Evolutionary conservation across 92 coral and sea anemone species (phyloP).

Genomic region (Epizoanthus illoricatus): DNA sequence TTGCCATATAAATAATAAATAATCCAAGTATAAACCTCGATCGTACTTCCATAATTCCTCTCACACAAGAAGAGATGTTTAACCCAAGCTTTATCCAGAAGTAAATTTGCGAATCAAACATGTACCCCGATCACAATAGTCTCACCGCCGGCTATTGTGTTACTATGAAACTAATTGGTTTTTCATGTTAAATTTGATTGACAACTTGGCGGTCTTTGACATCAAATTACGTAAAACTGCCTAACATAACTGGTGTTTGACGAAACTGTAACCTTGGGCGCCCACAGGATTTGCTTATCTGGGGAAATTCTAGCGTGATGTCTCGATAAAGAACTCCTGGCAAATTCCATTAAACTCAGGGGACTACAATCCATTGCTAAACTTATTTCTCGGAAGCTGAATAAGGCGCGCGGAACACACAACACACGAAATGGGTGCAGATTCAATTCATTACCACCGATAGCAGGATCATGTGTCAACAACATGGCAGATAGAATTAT

Average conservation of each 20-base stretch:
- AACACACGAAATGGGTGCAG: neutral
- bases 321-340: neutral
- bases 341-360: neutral
- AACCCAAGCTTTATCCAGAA: slow-evolving; percentile 2
- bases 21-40: slow-evolving; percentile 16
- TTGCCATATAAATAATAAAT: neutral
- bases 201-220: slow-evolving; percentile 28
- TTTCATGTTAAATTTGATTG: slow-evolving; percentile 36
- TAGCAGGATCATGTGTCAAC: slow-evolving; percentile 26
- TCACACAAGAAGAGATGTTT: slow-evolving; percentile 7
- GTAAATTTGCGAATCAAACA: slow-evolving; percentile 35
- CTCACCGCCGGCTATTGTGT: slow-evolving; percentile 57
- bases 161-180: slow-evolving; percentile 69
- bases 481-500: slow-evolving; percentile 9
- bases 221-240: slow-evolving; percentile 24
- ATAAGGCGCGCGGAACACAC: slow-evolving; percentile 11
- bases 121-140: slow-evolving; percentile 13
- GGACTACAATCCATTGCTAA: no score
- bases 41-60: slow-evolving; percentile 11
- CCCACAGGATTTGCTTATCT: slow-evolving; percentile 12
- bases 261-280: slow-evolving; percentile 15
- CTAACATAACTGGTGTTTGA: neutral
- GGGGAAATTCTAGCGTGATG: slow-evolving; percentile 19
- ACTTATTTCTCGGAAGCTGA: neutral
- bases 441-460: neutral